Evolutionary conservation across 2,888 invertebrate genomes (phyloP), one percentile per base, ranked within the genome.

Genomic region (Hypomecis atomaria): DNA sequence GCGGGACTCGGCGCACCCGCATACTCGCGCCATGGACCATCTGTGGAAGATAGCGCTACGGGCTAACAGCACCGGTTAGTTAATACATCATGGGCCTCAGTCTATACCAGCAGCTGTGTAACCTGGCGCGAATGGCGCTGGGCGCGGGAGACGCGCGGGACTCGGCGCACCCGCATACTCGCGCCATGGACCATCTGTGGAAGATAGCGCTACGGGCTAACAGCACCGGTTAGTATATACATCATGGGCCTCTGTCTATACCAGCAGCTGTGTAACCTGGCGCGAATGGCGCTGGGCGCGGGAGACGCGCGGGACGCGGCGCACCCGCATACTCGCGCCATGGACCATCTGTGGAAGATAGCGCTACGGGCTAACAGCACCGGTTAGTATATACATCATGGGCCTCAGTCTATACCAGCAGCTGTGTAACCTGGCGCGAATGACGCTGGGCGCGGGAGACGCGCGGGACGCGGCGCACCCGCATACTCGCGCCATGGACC

Each of bases 271-370:
- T 23, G 23, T 23, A 23, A 23, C 23, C 23, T 23, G 23, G 97
- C 98, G 0, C 95, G 97, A 53, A 94, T 97, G 83, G 96, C 97
- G 37, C 94, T 96, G 1, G 96, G 91, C 4, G 96, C 96, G 2
- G 96, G 91, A 0, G 96, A 96, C 86, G 80, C 87, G 0, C 82
- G 90, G 5, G 93, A 92, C 72, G 74, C 83, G 6, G 85, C 87
- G 10, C 92, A 92, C 60, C 92, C 93, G 0, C 93, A 93, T 75
- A 95, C 95, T 37, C 94, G 97, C 10, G 98, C 98, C 10, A 98
- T 98, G 97, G 97, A 97, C 86, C 98, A 98, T 77, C 92, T 98
- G 73, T 99, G 98, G 98, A 97, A 97, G 86, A 98, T 99, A 67
- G 98, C 98, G 0, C 92, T 99, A 5, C 93, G 97, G 71, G 98